Percentiles rank a stretch among this genome's conserved stretches.
phyloP scores from a whole-genome alignment of 1,140 invertebrate species.

The Thalassaphorura encarpata region DNA sequence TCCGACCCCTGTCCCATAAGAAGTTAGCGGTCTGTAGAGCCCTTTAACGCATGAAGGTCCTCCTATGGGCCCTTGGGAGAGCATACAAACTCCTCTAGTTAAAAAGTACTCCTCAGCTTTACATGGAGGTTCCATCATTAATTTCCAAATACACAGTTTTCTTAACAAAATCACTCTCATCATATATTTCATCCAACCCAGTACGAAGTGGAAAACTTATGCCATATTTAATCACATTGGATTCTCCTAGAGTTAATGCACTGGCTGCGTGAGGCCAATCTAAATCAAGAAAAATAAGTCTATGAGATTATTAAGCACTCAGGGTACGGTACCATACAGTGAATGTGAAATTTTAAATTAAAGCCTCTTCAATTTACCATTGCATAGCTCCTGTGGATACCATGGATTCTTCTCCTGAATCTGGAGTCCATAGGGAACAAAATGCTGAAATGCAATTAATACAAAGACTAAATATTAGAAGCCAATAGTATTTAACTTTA shows the following conservation, averaged over 20 bases:
- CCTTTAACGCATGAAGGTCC: slow-evolving; percentile 24
- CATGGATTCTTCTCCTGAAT: slow-evolving; percentile 20
- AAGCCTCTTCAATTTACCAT: slow-evolving; percentile 24
- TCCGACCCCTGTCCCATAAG: slow-evolving; percentile 28
- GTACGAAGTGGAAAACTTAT: slow-evolving; percentile 26
- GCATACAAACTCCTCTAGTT: slow-evolving; percentile 23
- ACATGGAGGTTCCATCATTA: background rate
- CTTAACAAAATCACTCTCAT: slow-evolving; percentile 14
- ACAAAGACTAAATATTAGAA: no score
- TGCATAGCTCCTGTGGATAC: slow-evolving; percentile 29
- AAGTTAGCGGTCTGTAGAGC: slow-evolving; percentile 25
- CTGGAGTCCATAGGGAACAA: slow-evolving; percentile 23
- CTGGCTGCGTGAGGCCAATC: slow-evolving; percentile 23
- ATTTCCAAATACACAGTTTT: slow-evolving; percentile 9
- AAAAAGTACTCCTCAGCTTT: slow-evolving; percentile 25
- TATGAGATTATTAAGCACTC: no score
- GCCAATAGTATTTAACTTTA: no score
- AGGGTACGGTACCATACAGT: no score
- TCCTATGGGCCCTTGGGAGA: slow-evolving; percentile 25
- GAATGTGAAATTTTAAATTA: no score
- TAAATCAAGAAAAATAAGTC: no score
- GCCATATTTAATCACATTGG: slow-evolving; percentile 24
- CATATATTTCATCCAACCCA: slow-evolving; percentile 13
- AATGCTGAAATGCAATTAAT: slow-evolving; percentile 6
- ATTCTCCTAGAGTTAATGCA: slow-evolving; percentile 29